Evolutionary conservation across 1,140 invertebrate species (phyloP).

Genomic region (Palaemon carinicauda): DNA sequence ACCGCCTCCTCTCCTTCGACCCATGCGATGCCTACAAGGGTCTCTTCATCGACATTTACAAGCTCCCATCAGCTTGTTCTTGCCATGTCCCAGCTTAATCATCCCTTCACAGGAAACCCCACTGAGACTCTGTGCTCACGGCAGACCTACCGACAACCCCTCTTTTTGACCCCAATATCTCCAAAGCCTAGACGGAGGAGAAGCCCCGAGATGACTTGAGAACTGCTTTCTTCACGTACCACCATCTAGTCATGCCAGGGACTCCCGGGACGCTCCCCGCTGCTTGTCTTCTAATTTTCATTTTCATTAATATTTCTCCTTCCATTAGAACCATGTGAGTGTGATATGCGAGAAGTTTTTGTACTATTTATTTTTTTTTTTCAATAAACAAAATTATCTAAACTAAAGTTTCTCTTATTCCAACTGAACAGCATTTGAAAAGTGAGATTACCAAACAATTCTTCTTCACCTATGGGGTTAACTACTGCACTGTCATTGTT

Average conservation of each 20-base stretch:
- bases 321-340: slow-evolving; percentile 6
- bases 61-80: slow-evolving; percentile 61
- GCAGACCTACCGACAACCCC: slow-evolving; percentile 23
- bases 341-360: slow-evolving; percentile 32
- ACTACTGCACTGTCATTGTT: no score
- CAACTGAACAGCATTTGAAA: no score
- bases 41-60: slow-evolving; percentile 62
- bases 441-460: no score
- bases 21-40: slow-evolving; percentile 61
- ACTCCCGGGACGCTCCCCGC: slow-evolving; percentile 41
- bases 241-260: slow-evolving; percentile 26
- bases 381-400: no score
- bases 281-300: not conserved
- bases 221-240: slow-evolving; percentile 49
- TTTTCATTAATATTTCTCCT: not conserved
- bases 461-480: no score
- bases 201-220: slow-evolving; percentile 43
- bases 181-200: slow-evolving; percentile 5
- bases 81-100: slow-evolving; percentile 60
- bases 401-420: no score
- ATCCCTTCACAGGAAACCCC: not conserved
- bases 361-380: slow-evolving; percentile 12
- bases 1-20: slow-evolving; percentile 61
- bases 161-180: not conserved
- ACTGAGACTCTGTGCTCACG: slow-evolving; percentile 18